Conservation (phyloP, 2,797 vertebrate genomes). For the Pseudomugil gertrudae region DNA sequence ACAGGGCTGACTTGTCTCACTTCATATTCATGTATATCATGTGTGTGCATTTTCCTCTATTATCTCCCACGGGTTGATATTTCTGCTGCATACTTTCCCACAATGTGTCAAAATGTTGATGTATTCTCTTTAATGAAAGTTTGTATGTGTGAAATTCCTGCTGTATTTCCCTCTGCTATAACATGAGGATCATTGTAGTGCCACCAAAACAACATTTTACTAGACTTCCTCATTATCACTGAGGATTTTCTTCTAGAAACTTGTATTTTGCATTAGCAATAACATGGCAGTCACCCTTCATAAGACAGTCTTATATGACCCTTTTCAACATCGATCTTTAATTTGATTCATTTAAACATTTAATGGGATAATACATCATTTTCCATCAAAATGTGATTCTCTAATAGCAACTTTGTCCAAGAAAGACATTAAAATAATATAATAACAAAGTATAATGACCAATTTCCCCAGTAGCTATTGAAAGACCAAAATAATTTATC, state of each 20-base stretch:
- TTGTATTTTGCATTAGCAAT: background rate
- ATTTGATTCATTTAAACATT: too few relatives aligned
- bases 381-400: background rate
- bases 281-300: background rate
- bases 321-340: too few relatives aligned
- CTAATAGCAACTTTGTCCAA: background rate
- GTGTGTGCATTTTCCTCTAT: background rate
- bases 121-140: background rate
- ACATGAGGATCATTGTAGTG: background rate
- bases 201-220: background rate
- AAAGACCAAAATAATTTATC: too few relatives aligned
- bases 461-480: too few relatives aligned
- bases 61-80: background rate
- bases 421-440: background rate
- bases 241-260: background rate
- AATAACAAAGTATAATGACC: too few relatives aligned
- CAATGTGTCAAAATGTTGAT: background rate
- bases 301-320: too few relatives aligned
- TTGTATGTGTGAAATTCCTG: background rate
- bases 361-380: too few relatives aligned
- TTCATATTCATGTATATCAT: background rate
- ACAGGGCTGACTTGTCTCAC: too few relatives aligned
- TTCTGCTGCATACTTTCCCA: background rate
- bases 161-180: background rate
- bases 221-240: background rate